Evolutionary conservation across 2,113 vertebrate species (phyloP).

Genomic region (Pterocles burchelli): DNA sequence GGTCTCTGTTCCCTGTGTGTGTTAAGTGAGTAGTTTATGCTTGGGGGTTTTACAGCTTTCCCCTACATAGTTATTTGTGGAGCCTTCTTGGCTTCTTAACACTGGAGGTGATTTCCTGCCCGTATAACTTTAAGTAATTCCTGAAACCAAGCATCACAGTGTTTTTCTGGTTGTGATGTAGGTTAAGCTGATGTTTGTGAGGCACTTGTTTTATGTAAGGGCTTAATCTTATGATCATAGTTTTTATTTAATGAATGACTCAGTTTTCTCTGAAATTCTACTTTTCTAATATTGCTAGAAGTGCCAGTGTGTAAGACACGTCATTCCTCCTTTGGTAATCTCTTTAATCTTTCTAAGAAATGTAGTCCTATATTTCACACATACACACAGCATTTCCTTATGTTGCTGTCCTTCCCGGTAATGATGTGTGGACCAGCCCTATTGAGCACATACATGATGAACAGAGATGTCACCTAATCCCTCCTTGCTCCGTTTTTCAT

Average conservation of each 20-base stretch:
- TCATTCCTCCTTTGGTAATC: neutral
- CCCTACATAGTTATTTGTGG: neutral
- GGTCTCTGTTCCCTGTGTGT: neutral
- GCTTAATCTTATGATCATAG: neutral
- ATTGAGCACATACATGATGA: accelerated
- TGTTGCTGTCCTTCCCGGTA: neutral
- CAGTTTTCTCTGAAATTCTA: neutral
- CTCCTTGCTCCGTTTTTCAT: neutral
- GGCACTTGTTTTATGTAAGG: neutral
- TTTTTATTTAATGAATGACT: neutral
- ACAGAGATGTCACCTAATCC: neutral
- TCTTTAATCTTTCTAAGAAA: neutral
- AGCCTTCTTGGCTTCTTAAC: neutral
- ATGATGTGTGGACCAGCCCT: neutral
- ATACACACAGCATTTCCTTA: neutral
- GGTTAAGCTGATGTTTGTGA: neutral
- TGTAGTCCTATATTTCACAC: accelerated
- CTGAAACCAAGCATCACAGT: neutral
- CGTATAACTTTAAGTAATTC: neutral
- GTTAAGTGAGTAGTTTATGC: neutral
- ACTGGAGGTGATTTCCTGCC: neutral
- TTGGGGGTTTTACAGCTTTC: neutral
- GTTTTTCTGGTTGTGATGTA: neutral
- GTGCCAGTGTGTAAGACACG: neutral
- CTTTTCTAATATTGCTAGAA: neutral